Evolutionary conservation across 2,113 vertebrate species (phyloP).

Genomic region (Hymenochirus boettgeri): DNA sequence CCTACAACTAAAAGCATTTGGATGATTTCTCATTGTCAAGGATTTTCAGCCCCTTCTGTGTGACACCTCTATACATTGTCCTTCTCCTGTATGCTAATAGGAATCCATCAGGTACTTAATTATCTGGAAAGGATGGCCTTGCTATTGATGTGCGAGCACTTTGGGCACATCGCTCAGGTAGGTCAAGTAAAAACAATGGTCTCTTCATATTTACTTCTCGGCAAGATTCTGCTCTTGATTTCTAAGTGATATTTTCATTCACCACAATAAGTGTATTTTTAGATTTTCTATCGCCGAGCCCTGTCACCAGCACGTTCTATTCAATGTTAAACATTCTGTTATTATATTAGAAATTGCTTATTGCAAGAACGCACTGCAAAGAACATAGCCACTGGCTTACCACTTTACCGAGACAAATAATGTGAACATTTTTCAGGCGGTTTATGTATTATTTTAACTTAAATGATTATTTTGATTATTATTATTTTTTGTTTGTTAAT

Average conservation of each 20-base stretch:
- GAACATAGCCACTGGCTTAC: too few species aligned
- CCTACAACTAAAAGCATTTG: conserved; percentile 20
- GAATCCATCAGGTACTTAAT: conserved; percentile 23
- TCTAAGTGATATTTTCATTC: neutral
- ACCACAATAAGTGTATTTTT: too few species aligned
- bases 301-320: too few species aligned
- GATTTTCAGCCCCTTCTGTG: conserved; percentile 5
- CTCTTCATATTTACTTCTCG: neutral
- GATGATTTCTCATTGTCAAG: conserved; percentile 27
- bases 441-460: too few species aligned
- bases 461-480: too few species aligned
- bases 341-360: too few species aligned
- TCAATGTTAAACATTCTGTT: too few species aligned
- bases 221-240: neutral
- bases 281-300: too few species aligned
- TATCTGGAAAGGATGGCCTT: conserved; percentile 9
- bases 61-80: conserved; percentile 17
- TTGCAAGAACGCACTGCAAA: too few species aligned
- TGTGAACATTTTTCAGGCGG: too few species aligned
- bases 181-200: neutral
- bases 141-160: conserved; percentile 6
- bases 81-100: conserved; percentile 4
- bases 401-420: too few species aligned
- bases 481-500: too few species aligned
- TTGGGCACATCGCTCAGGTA: neutral